These are phyloP conservation scores for Drosophila koepferae DNA, from an alignment of 2,888 invertebrate species.

Conservation along the genomic window DNA sequence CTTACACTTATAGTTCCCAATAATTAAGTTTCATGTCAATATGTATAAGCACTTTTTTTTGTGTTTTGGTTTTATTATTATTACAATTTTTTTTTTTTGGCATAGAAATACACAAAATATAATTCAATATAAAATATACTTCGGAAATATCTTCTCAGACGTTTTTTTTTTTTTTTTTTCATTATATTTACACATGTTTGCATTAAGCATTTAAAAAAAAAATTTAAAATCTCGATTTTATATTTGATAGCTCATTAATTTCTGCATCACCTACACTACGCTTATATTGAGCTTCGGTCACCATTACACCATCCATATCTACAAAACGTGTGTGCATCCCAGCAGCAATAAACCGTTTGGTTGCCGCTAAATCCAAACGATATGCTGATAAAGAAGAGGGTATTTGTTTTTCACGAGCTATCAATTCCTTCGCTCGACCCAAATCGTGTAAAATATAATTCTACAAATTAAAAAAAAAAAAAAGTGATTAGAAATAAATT, in stretches of 20 bases:
- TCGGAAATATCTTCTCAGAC: too few species aligned
- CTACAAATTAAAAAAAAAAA: constrained; percentile 17
- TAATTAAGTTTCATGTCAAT: too few species aligned
- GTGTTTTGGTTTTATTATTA: too few species aligned
- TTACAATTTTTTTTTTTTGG: too few species aligned
- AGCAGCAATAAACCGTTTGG: constrained; percentile 60
- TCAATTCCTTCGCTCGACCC: constrained; percentile 46
- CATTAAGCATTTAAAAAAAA: too few species aligned
- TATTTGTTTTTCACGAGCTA: constrained; percentile 60
- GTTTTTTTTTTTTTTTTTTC: too few species aligned
- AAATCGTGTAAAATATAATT: constrained; percentile 59
- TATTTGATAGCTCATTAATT: neutral
- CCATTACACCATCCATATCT: constrained; percentile 41
- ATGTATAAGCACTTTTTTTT: too few species aligned
- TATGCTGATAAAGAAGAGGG: constrained; percentile 35
- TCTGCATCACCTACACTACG: constrained; percentile 1
- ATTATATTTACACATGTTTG: too few species aligned
- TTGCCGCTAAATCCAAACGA: constrained; percentile 54
- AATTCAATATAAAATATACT: too few species aligned
- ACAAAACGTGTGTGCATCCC: constrained; percentile 61
- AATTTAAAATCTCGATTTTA: neutral
- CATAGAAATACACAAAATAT: too few species aligned
- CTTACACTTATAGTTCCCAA: fast-evolving
- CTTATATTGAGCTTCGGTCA: constrained; percentile 38
- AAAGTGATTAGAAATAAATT: too few species aligned